phyloP scores from a whole-genome alignment of 2,113 vertebrate species.

The Rhinichthys klamathensis region DNA sequence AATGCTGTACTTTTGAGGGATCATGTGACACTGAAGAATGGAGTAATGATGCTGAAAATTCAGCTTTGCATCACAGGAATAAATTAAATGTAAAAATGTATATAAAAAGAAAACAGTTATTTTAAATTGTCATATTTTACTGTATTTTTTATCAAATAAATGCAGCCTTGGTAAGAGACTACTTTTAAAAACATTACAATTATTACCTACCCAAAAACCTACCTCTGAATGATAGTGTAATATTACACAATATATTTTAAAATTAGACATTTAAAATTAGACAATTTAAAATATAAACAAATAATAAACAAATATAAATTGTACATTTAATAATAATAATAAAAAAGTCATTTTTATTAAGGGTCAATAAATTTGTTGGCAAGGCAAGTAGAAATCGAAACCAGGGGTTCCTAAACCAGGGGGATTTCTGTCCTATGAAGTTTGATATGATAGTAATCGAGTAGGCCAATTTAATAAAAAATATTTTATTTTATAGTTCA shows the following conservation, averaged over 20 bases:
- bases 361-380: not conserved
- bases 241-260: not conserved
- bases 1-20: not conserved
- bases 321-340: not conserved
- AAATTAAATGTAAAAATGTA: not conserved
- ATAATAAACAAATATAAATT: not conserved
- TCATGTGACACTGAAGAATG: not conserved
- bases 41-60: not conserved
- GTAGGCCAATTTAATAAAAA: too few relatives aligned
- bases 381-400: not conserved
- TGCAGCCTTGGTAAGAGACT: not conserved
- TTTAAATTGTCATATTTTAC: not conserved
- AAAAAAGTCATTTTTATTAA: too few relatives aligned
- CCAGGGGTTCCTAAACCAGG: too few relatives aligned
- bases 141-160: not conserved
- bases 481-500: too few relatives aligned
- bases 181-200: too few relatives aligned
- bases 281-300: not conserved
- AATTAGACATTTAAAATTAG: not conserved
- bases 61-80: not conserved
- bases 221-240: not conserved
- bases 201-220: not conserved
- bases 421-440: too few relatives aligned
- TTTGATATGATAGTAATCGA: too few relatives aligned
- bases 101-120: not conserved